Percentiles rank a stretch among this genome's conserved stretches.
phyloP scores from a whole-genome alignment of 1,140 invertebrate genomes.

The Eubasilissa regina region DNA sequence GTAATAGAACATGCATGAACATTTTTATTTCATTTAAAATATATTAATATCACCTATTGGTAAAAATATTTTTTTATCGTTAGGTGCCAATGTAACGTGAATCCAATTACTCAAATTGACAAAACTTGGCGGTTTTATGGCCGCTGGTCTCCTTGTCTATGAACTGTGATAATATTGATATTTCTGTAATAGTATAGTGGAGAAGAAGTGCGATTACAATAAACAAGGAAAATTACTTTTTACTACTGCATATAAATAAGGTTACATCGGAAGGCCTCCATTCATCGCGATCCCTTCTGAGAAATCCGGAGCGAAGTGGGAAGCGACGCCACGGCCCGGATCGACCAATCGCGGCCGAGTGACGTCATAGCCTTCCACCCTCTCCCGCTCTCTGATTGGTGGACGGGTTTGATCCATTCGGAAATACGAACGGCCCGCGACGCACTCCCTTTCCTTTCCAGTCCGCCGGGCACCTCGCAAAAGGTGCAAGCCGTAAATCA shows the following conservation, averaged over 20 bases:
- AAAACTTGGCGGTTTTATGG: too few relatives aligned
- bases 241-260: background rate
- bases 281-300: slow-evolving; percentile 13
- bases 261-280: background rate
- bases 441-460: background rate
- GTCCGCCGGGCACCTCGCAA: slow-evolving; percentile 5
- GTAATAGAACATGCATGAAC: too few relatives aligned
- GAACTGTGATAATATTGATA: too few relatives aligned
- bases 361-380: slow-evolving; percentile 14
- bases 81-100: too few relatives aligned
- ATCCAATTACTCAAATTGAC: too few relatives aligned
- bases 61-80: too few relatives aligned
- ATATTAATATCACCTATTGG: too few relatives aligned
- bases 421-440: slow-evolving; percentile 16
- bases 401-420: slow-evolving; percentile 42
- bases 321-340: background rate
- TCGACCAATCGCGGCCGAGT: slow-evolving; percentile 17
- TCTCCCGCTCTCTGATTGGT: background rate
- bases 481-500: background rate
- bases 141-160: too few relatives aligned
- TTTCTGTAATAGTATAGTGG: too few relatives aligned
- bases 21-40: too few relatives aligned
- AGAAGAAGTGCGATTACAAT: too few relatives aligned
- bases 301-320: background rate
- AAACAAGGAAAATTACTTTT: background rate